Conservation (phyloP, 2,113 vertebrate species). For the Entomyzon cyanotis region DNA sequence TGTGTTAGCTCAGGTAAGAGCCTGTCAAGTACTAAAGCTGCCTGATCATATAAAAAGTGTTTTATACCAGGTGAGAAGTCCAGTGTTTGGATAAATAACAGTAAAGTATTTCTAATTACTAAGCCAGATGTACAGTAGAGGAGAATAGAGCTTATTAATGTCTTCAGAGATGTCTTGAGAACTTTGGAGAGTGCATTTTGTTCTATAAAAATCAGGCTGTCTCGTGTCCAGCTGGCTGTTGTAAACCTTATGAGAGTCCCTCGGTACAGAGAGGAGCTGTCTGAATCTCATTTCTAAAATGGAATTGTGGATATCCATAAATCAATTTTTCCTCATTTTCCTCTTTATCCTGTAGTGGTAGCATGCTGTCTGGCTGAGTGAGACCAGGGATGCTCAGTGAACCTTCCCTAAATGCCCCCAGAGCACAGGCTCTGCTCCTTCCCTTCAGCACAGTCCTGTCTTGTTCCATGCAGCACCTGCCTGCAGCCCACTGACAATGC, state of each 20-base stretch:
- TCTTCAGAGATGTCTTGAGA: background rate
- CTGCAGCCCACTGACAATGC: background rate
- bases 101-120: background rate
- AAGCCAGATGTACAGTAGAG: background rate
- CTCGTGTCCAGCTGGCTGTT: background rate
- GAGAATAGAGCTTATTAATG: background rate
- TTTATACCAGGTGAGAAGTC: background rate
- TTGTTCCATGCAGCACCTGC: background rate
- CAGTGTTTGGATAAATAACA: background rate
- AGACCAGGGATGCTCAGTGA: background rate
- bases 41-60: background rate
- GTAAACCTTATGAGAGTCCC: background rate
- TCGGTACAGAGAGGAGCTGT: background rate
- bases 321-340: background rate
- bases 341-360: background rate
- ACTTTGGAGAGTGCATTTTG: background rate
- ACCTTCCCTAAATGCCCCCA: background rate
- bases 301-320: background rate
- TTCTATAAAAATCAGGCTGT: background rate
- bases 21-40: background rate
- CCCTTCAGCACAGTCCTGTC: background rate
- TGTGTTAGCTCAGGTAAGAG: slow-evolving; percentile 89
- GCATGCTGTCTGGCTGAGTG: background rate
- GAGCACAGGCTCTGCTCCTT: background rate
- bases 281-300: background rate